Evolutionary conservation across 2,113 vertebrate genomes (phyloP), one percentile per base, ranked within the genome.

Genomic region (Butorides virescens): DNA sequence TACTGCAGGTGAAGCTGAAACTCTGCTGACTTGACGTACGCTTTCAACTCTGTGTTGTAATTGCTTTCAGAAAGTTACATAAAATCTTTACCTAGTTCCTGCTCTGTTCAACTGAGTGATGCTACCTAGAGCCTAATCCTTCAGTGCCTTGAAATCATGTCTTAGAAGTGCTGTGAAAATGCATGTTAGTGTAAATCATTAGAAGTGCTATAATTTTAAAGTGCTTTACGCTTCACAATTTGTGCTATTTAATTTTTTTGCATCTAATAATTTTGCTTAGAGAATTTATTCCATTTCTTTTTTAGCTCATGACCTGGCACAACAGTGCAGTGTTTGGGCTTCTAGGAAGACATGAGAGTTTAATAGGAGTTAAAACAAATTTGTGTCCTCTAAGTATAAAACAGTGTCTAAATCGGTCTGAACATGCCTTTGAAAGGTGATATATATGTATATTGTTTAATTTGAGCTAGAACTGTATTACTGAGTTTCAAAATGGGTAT

Each of bases 31-130:
- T 68, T 83, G 55, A 77, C 13, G 3, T 42, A 5, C 0, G 7
- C 49, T 93, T 95, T 92, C 50, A 70, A 18, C 37, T 90, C 72
- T 81, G 39, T 46, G 73, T 92, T 90, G 50, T 68, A 78, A 56
- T 65, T 91, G 49, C 58, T 50, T 85, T 77, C 22, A 55, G 42
- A 42, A 92, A 47, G 50, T 84, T 66, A 36, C 10, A 7, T 67
- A 62, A 73, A 81, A 56, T 79, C 46, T 75, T 56, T 76, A 2
- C 10, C 18, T 29, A 17, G 44, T 61, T 90, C 27, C 50, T 90
- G 18, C 44, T 77, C 23, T 0, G 0, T 62, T 75, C 32, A 44
- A 3, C 0, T 72, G 36, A 59, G 22, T 49, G 42, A 23, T 74
- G 47, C 34, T 66, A 63, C 65, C 27, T 73, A 34, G 12, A 78